A percentile compares a stretch with the other conserved stretches of the same genome.
Evolutionary conservation across 2,888 invertebrate species (phyloP).

Genomic region (Neoascia interrupta): DNA sequence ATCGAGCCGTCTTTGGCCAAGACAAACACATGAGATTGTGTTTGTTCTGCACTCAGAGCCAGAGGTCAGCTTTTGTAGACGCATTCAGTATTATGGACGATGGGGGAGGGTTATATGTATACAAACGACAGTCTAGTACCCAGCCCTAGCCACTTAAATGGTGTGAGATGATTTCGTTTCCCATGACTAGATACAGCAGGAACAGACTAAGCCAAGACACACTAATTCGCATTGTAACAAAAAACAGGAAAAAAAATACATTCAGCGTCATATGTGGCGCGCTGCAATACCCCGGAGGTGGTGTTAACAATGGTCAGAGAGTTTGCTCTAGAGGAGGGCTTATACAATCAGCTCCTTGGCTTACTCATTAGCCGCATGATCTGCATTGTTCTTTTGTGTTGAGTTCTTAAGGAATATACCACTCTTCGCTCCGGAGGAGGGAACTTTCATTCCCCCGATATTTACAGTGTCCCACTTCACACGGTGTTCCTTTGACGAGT

Average conservation of each 20-base stretch:
- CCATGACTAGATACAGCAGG: slow-evolving; percentile 20
- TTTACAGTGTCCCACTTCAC: slow-evolving; percentile 40
- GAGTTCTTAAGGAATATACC: neutral
- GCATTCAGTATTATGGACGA: neutral
- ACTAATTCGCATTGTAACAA: slow-evolving; percentile 48
- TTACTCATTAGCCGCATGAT: slow-evolving; percentile 39
- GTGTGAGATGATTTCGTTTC: slow-evolving; percentile 57
- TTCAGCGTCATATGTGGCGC: neutral
- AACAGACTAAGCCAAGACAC: slow-evolving; percentile 14
- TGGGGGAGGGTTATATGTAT: slow-evolving; percentile 2
- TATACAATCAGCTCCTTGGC: slow-evolving; percentile 18
- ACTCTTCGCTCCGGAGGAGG: neutral
- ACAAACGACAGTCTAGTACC: slow-evolving; percentile 26
- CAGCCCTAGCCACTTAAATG: slow-evolving; percentile 22
- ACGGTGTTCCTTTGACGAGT: slow-evolving; percentile 15
- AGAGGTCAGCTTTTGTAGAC: slow-evolving; percentile 20
- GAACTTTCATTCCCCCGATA: neutral
- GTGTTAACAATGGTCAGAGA: slow-evolving; percentile 37
- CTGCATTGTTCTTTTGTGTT: slow-evolving; percentile 22
- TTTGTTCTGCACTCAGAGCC: slow-evolving; percentile 43
- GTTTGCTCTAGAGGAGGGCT: slow-evolving; percentile 8
- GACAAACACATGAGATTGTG: slow-evolving; percentile 17
- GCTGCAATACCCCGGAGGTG: neutral
- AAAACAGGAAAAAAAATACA: no score
- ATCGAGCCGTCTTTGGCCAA: slow-evolving; percentile 18